Evolutionary conservation across 2,113 vertebrate species (phyloP).

Genomic region (Pseudolaguvia tuberculata): DNA sequence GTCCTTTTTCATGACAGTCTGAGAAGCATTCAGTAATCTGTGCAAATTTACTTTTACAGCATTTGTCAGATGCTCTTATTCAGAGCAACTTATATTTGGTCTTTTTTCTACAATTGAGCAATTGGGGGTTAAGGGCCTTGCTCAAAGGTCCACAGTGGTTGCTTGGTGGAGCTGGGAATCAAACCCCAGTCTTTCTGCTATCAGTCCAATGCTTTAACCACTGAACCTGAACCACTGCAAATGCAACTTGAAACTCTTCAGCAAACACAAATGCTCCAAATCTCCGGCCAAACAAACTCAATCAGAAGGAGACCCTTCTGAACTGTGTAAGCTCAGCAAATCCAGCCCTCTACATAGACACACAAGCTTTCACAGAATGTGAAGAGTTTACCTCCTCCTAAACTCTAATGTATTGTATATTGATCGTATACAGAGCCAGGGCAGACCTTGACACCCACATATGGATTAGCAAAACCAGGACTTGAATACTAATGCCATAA

Average conservation of each 20-base stretch:
- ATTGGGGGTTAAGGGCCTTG: too few relatives aligned
- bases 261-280: constrained; percentile 76
- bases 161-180: too few relatives aligned
- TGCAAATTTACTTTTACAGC: too few relatives aligned
- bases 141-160: too few relatives aligned
- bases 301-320: constrained; percentile 74
- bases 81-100: too few relatives aligned
- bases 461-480: constrained; percentile 56
- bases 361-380: constrained; percentile 85
- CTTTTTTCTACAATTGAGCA: too few relatives aligned
- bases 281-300: constrained; percentile 86
- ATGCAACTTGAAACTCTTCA: constrained; percentile 76
- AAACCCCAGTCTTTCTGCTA: too few relatives aligned
- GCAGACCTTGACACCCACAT: constrained; percentile 50
- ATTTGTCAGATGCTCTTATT: too few relatives aligned
- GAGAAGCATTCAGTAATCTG: too few relatives aligned
- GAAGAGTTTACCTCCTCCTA: constrained; percentile 75
- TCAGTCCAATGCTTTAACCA: too few relatives aligned
- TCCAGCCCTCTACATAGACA: constrained; percentile 65
- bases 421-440: constrained; percentile 72
- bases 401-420: constrained; percentile 79
- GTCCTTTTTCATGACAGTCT: too few relatives aligned
- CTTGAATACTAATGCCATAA: constrained; percentile 60
- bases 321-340: constrained; percentile 83
- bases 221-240: too few relatives aligned